Conservation (phyloP, 2,888 invertebrate species). For the Meteorus colon region DNA sequence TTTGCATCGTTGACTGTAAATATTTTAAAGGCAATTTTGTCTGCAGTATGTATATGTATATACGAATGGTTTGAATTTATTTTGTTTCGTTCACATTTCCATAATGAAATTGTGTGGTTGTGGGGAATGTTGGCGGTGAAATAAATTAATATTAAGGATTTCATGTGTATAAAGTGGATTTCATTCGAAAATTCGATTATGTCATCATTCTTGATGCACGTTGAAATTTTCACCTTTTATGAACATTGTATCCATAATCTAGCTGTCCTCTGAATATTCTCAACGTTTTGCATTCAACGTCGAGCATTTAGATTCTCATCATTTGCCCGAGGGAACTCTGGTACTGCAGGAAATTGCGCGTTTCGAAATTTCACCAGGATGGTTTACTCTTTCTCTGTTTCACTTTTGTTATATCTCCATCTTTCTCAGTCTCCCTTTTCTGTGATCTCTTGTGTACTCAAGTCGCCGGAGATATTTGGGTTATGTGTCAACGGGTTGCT, state of each 20-base stretch:
- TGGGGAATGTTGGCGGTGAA: background rate
- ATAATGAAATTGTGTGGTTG: background rate
- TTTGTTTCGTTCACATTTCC: background rate
- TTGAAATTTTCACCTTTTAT: conserved; percentile 22
- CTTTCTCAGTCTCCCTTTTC: conserved; percentile 40
- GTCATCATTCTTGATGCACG: background rate
- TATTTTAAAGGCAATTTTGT: background rate
- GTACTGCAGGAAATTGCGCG: conserved; percentile 51
- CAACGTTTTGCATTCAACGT: conserved; percentile 15
- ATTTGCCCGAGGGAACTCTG: conserved; percentile 46
- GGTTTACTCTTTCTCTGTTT: conserved; percentile 14
- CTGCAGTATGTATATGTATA: background rate
- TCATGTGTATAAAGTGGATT: conserved; percentile 6
- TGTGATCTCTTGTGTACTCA: conserved; percentile 33
- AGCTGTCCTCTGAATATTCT: conserved; percentile 27
- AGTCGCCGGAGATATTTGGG: conserved; percentile 52
- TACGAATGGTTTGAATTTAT: background rate
- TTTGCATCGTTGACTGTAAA: background rate
- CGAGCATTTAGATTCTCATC: conserved; percentile 51
- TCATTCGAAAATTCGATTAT: conserved; percentile 4
- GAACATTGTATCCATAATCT: conserved; percentile 24
- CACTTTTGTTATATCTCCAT: conserved; percentile 34
- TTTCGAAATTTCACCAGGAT: conserved; percentile 51
- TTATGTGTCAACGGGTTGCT: conserved; percentile 48
- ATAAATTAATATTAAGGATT: conserved; percentile 21